Conservation (phyloP, 2,888 invertebrate genomes). For the Andrena chrysosceles region DNA sequence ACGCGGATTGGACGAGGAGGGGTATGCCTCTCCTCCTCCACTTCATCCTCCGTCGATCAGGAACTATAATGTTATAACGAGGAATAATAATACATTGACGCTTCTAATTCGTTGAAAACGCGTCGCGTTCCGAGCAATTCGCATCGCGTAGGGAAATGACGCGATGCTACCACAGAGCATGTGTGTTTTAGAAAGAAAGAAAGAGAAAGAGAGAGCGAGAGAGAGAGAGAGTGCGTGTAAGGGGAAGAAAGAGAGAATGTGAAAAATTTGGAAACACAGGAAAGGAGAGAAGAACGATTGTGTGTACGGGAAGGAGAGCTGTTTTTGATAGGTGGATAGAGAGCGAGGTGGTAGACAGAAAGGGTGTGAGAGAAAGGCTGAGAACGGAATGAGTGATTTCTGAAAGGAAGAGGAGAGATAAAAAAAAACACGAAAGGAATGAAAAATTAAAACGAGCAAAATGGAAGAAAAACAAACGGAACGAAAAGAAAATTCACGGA, state of each 20-base stretch:
- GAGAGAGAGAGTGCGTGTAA: slow-evolving; percentile 23
- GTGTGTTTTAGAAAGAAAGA: slow-evolving; percentile 31
- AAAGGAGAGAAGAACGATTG: slow-evolving; percentile 57
- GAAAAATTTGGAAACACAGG: slow-evolving; percentile 31
- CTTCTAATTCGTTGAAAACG: slow-evolving; percentile 71
- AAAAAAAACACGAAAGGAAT: slow-evolving; percentile 40
- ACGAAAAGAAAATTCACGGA: slow-evolving; percentile 51
- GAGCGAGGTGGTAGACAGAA: slow-evolving; percentile 58
- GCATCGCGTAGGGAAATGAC: slow-evolving; percentile 57
- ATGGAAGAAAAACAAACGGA: background rate
- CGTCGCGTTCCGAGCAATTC: slow-evolving; percentile 72
- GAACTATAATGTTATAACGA: slow-evolving; percentile 27
- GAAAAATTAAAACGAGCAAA: slow-evolving; percentile 29
- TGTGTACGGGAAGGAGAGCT: slow-evolving; percentile 56
- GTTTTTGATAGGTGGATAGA: slow-evolving; percentile 45
- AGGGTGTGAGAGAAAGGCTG: slow-evolving; percentile 60
- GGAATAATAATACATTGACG: slow-evolving; percentile 59
- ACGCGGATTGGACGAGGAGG: slow-evolving; percentile 20
- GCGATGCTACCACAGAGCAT: slow-evolving; percentile 37
- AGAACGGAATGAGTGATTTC: slow-evolving; percentile 35
- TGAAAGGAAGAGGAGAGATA: slow-evolving; percentile 16
- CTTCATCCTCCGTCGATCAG: slow-evolving; percentile 28
- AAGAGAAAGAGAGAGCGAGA: slow-evolving; percentile 19
- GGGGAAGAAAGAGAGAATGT: slow-evolving; percentile 16
- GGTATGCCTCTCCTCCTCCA: background rate